Evolutionary conservation across 2,797 vertebrate genomes (phyloP).

Genomic region (Acipenser oxyrinchus): DNA sequence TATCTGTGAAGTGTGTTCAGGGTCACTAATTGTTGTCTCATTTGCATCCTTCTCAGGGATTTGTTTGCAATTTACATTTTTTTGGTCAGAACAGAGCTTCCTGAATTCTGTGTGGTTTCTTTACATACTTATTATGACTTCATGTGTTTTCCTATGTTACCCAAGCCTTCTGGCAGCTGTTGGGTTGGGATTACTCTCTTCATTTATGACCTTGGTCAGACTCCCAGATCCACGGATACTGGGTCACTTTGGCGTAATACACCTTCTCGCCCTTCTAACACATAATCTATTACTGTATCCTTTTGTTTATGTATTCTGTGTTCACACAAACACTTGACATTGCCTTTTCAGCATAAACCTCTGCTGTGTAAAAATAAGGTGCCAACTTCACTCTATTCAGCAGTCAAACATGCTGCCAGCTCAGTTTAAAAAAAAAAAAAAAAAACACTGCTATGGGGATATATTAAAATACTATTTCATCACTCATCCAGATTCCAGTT

Average conservation of each 20-base stretch:
- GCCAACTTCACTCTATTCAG: slow-evolving; percentile 30
- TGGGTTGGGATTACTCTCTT: background rate
- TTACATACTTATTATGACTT: too few species aligned
- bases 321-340: slow-evolving; percentile 22
- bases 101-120: too few species aligned
- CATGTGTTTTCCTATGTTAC: too few species aligned
- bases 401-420: slow-evolving; percentile 26
- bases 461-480: slow-evolving; percentile 54
- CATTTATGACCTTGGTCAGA: slow-evolving; percentile 14
- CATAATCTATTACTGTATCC: slow-evolving; percentile 7
- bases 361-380: slow-evolving; percentile 32
- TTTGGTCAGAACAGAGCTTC: too few species aligned
- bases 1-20: too few species aligned
- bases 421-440: slow-evolving; percentile 20
- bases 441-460: slow-evolving; percentile 42
- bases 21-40: too few species aligned
- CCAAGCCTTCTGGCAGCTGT: too few species aligned
- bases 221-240: slow-evolving; percentile 13
- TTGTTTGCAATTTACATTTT: too few species aligned
- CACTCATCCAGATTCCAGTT: slow-evolving; percentile 66
- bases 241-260: slow-evolving; percentile 15
- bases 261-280: slow-evolving; percentile 9
- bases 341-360: slow-evolving; percentile 20
- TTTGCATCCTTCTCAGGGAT: too few species aligned
- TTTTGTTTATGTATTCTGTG: slow-evolving; percentile 14